phyloP scores from a whole-genome alignment of 2,888 invertebrate genomes.

The Tridacna crocea region DNA sequence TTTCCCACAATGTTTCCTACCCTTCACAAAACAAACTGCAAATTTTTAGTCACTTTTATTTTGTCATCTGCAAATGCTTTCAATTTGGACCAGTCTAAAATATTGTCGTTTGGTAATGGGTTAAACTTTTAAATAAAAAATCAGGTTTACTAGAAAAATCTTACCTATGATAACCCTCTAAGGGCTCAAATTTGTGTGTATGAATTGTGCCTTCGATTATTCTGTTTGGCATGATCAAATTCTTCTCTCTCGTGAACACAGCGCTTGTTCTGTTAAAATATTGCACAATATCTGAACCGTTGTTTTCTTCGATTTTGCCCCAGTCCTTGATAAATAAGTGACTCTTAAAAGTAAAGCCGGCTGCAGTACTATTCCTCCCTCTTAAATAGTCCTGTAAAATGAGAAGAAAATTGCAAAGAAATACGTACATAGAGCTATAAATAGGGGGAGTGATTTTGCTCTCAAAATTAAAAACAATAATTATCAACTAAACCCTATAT shows the following conservation, averaged over 20 bases:
- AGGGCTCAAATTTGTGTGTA: constrained; percentile 17
- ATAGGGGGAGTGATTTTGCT: no score
- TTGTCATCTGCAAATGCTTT: no score
- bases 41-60: no score
- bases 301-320: constrained; percentile 13
- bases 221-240: constrained; percentile 11
- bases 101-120: no score
- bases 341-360: constrained; percentile 23
- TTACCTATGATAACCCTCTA: constrained; percentile 11
- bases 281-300: constrained; percentile 30
- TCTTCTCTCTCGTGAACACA: constrained; percentile 19
- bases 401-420: neutral
- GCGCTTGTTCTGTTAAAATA: constrained; percentile 15
- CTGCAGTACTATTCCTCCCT: neutral
- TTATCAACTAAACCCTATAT: no score
- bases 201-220: constrained; percentile 6
- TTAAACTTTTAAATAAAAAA: neutral
- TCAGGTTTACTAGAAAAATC: neutral
- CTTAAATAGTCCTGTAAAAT: constrained; percentile 3
- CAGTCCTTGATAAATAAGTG: constrained; percentile 23
- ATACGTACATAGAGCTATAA: no score
- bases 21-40: no score
- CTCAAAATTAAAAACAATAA: no score
- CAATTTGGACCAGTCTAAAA: no score
- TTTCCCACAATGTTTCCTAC: no score